Base-by-base conservation (phyloP, 2,888 invertebrate species). In the Leucania comma region DNA sequence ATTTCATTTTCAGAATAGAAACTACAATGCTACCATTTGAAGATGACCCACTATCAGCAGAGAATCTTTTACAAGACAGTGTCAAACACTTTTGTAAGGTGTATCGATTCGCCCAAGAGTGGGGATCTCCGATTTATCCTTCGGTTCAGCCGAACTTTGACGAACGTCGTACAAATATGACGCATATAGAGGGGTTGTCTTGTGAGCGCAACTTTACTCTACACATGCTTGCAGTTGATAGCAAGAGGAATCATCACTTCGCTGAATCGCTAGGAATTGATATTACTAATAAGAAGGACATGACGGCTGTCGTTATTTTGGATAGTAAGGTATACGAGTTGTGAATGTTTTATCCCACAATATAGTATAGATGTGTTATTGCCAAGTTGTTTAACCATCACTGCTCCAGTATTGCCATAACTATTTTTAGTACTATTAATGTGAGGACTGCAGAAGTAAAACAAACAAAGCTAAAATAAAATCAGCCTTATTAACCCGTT, bases 261-360 rank as follows among this genome's bases (percentile, higher is more conserved):
- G 97, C 98, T 0, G 97, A 98, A 88, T 96, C 97, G 32, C 96
- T 98, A 8, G 98, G 98, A 3, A 96, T 98, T 29, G 97, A 98
- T 90, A 92, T 98, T 46, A 90, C 92, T 17, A 96, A 94, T 54
- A 95, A 90, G 72, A 96, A 93, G 72, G 97, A 97, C 86, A 97
- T 96, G 92, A 97, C 97, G 46, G 96, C 97, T 38, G 97, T 97
- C 57, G 96, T 98, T 66, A 97, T 98, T 86, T 93, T 98, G 80
- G 97, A 98, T 92, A 96, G 97, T 81, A 96, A 97, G 95, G 98
- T 98, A 93, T 93, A 93, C 35, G 14, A 46, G 1, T 29, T 10
- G 10, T 32, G 9, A 14, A 24, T 32, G 20, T n/a, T 57, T 14
- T 57, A 57, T 22, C 8, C 26, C 22, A 22, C 12, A 35, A 54